These are phyloP conservation scores for Liparis tanakae DNA, from an alignment of 2,797 vertebrate genomes.

Conservation along the genomic window DNA sequence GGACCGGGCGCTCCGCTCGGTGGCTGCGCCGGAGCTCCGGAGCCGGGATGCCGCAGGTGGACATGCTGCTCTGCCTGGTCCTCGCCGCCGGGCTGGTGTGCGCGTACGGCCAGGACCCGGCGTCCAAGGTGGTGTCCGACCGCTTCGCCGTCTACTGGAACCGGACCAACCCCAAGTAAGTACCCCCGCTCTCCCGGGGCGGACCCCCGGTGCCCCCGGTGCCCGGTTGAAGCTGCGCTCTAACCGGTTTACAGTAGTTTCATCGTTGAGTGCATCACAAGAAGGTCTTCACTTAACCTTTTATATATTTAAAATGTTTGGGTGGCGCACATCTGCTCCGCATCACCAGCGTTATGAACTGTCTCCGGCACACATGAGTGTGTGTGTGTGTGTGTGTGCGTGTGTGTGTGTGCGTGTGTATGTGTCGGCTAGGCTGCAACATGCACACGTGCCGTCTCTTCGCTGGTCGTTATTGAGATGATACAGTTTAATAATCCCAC, in stretches of 20 bases:
- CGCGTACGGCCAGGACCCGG: slow-evolving; percentile 90
- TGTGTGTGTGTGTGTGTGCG: too few relatives aligned
- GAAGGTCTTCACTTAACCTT: background rate
- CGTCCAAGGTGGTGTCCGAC: slow-evolving; percentile 94
- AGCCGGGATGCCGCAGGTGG: slow-evolving; percentile 90
- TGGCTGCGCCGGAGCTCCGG: slow-evolving; percentile 41
- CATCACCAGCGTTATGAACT: background rate
- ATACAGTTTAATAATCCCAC: slow-evolving; percentile 12
- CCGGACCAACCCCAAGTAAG: slow-evolving; percentile 96
- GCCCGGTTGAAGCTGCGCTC: background rate
- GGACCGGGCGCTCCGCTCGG: slow-evolving; percentile 20
- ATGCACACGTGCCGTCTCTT: background rate
- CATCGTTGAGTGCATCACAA: background rate
- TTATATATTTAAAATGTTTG: too few relatives aligned
- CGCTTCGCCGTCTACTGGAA: slow-evolving; percentile 98
- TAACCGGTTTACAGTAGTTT: background rate
- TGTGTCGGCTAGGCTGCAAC: background rate
- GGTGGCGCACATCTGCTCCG: background rate
- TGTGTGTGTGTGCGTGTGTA: too few relatives aligned
- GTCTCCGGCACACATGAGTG: background rate
- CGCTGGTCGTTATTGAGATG: background rate
- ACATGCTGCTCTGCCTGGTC: slow-evolving; percentile 88
- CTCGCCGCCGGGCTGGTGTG: slow-evolving; percentile 87
- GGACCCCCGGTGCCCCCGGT: too few relatives aligned
- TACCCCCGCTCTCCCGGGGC: slow-evolving; percentile 5